Percentiles rank a stretch among this genome's conserved stretches.
Conservation (phyloP, 1,140 invertebrate genomes). For the Drosophila kikkawai region DNA sequence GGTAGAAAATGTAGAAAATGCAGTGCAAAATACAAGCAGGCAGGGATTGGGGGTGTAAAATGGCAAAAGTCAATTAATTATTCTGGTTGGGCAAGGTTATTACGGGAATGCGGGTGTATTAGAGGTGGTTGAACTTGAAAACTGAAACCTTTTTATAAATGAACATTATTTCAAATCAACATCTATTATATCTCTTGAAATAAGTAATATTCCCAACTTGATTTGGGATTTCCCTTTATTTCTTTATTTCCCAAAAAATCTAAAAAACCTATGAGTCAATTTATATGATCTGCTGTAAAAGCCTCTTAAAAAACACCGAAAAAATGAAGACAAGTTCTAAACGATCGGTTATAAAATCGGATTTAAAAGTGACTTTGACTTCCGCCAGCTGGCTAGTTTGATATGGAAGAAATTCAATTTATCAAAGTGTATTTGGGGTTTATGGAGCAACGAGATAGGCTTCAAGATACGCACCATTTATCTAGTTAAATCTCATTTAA, state of each 20-base stretch:
- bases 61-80: constrained; percentile 30
- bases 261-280: not conserved
- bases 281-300: not conserved
- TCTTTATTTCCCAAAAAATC: not conserved
- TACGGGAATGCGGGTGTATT: constrained; percentile 21
- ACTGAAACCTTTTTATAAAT: not conserved
- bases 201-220: not conserved
- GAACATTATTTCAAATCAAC: not conserved
- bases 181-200: not conserved
- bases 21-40: constrained; percentile 38
- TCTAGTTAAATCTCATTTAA: constrained; percentile 80
- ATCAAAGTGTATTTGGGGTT: constrained; percentile 35
- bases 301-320: not conserved
- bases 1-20: not conserved
- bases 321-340: constrained; percentile 3
- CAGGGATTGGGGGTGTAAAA: constrained; percentile 3
- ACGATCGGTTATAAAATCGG: constrained; percentile 34
- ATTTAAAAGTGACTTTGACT: constrained; percentile 26
- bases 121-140: constrained; percentile 29
- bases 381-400: constrained; percentile 9
- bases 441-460: constrained; percentile 1
- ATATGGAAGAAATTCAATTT: constrained; percentile 32
- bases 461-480: constrained; percentile 79
- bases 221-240: not conserved
- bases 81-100: constrained; percentile 34